Base-by-base conservation (phyloP, 2,888 invertebrate species). In the Nebria brevicollis region DNA sequence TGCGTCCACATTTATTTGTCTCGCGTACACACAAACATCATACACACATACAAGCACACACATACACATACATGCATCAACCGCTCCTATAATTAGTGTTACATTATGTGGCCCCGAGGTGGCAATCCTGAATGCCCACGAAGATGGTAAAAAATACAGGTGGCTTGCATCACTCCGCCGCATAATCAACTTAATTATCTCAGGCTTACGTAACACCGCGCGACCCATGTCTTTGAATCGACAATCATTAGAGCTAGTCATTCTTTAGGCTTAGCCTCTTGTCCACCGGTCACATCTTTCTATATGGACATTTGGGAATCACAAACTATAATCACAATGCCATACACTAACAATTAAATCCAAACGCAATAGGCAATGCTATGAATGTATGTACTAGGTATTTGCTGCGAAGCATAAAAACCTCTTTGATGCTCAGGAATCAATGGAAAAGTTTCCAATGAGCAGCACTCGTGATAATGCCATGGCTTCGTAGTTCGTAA, bases 151-250 rank as follows among this genome's bases (percentile, higher is more conserved):
- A 85, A 84, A 84, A 84, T 84, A 83, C 83, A 83, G 77, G 81
- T 81, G 76, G 84, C 85, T 86, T 86, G 85, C 86, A 85, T 86
- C 86, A 86, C 84, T 84, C 84, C 84, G 83, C 83, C 85, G 83
- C 85, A 85, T 85, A 86, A 86, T 85, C 85, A 86, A 85, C 83
- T 84, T 85, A 86, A 85, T 86, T 85, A 86, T 85, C 84, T 80
- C 83, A 83, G 75, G 82, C 82, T 86, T 86, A 85, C 84, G 85
- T 86, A 86, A 86, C 82, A 79, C 41, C 73, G 73, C 73, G 42
- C 20, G 42, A 15, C 41, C 41, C 73, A 41, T 25, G 20, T 25
- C 26, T 42, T 43, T 73, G 42, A 73, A 73, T 73, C 73, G 73
- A 41, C 73, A 41, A 73, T 73, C 42, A 73, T 73, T 73, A 73